Percentiles rank a stretch among this genome's conserved stretches.
These are phyloP conservation scores for Anaspis maculata DNA, from an alignment of 2,888 invertebrate genomes.

Conservation along the genomic window DNA sequence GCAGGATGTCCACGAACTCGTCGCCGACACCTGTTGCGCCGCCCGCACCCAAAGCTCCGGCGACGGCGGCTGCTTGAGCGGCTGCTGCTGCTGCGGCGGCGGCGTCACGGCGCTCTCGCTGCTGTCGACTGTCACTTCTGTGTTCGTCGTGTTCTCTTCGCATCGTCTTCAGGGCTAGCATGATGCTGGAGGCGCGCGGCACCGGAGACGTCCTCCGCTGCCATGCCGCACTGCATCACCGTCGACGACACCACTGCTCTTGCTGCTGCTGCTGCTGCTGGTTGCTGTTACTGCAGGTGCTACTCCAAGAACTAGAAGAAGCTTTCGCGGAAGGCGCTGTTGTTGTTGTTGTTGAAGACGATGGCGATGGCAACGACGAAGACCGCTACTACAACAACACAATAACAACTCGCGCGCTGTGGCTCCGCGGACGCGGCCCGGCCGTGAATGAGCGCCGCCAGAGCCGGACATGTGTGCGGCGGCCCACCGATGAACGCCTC, in stretches of 20 bases:
- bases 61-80: slow-evolving; percentile 24
- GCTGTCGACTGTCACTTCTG: slow-evolving; percentile 20
- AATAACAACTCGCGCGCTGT: slow-evolving; percentile 14
- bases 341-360: too few relatives aligned
- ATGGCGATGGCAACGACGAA: too few relatives aligned
- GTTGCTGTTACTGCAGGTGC: too few relatives aligned
- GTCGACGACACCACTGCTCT: slow-evolving; percentile 44
- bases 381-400: too few relatives aligned
- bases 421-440: slow-evolving; percentile 36
- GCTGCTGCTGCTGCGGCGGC: slow-evolving; percentile 16
- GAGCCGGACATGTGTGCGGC: slow-evolving; percentile 11
- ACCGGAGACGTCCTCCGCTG: slow-evolving; percentile 44
- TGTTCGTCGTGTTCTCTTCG: slow-evolving; percentile 60
- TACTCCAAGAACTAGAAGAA: too few relatives aligned
- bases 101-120: too few relatives aligned
- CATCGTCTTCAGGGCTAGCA: slow-evolving; percentile 59
- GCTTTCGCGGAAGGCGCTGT: too few relatives aligned
- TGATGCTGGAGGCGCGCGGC: slow-evolving; percentile 50
- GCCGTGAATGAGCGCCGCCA: slow-evolving; percentile 16
- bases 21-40: slow-evolving; percentile 39
- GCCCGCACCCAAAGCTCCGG: slow-evolving; percentile 10
- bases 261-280: too few relatives aligned
- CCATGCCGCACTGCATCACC: slow-evolving; percentile 45
- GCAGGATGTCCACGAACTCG: slow-evolving; percentile 78
- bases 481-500: slow-evolving; percentile 34